These are phyloP conservation scores for Champsocephalus gunnari DNA, from an alignment of 2,797 vertebrate species.

Conservation along the genomic window DNA sequence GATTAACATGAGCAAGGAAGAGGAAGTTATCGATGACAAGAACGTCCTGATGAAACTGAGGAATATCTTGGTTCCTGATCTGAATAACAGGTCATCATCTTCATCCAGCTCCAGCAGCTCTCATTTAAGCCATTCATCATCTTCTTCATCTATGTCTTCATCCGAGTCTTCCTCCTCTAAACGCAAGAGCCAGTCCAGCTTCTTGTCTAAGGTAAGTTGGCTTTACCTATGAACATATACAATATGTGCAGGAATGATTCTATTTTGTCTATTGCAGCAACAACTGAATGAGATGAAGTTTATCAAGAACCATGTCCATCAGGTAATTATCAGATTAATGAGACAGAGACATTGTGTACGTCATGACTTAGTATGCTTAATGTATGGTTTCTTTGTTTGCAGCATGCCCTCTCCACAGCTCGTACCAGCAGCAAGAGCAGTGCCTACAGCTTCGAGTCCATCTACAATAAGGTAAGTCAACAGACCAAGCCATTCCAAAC, in stretches of 20 bases:
- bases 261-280: slow-evolving; percentile 54
- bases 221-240: background rate
- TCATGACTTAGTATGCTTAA: slow-evolving; percentile 21
- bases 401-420: slow-evolving; percentile 64
- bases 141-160: slow-evolving; percentile 30
- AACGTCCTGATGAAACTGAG: slow-evolving; percentile 84
- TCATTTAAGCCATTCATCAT: slow-evolving; percentile 2
- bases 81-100: slow-evolving; percentile 59
- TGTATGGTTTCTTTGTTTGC: slow-evolving; percentile 31
- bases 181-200: slow-evolving; percentile 29
- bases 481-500: background rate
- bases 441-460: slow-evolving; percentile 79
- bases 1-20: slow-evolving; percentile 63
- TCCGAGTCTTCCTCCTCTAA: slow-evolving; percentile 64
- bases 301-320: slow-evolving; percentile 71
- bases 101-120: slow-evolving; percentile 75
- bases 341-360: background rate
- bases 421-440: slow-evolving; percentile 67
- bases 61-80: slow-evolving; percentile 81
- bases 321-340: slow-evolving; percentile 58
- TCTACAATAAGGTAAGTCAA: slow-evolving; percentile 76
- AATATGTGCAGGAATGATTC: background rate
- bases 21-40: slow-evolving; percentile 74
- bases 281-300: slow-evolving; percentile 59
- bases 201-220: slow-evolving; percentile 62